Percentiles rank a stretch among this genome's conserved stretches.
Conservation (phyloP, 2,888 invertebrate genomes). For the Lochmaea crataegi region DNA sequence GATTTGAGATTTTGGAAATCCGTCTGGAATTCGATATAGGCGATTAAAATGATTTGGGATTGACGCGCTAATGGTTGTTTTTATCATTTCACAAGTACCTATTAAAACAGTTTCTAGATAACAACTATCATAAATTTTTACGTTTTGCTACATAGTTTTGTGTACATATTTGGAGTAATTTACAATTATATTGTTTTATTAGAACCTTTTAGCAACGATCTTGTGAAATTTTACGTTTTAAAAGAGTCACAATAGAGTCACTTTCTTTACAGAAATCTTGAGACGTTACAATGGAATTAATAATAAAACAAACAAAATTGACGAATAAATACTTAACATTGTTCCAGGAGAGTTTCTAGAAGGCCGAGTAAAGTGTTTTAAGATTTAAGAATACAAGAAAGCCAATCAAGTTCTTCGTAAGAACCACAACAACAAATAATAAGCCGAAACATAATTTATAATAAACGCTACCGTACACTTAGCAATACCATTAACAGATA, state of each 20-base stretch:
- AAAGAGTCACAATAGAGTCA: too few relatives aligned
- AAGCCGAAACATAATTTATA: constrained; percentile 25
- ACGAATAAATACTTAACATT: too few relatives aligned
- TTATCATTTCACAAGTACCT: constrained; percentile 15
- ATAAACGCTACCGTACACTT: constrained; percentile 33
- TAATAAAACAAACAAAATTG: too few relatives aligned
- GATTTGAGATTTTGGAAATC: constrained; percentile 22
- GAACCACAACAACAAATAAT: background rate
- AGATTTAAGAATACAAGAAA: background rate
- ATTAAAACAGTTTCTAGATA: constrained; percentile 12
- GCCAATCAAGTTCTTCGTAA: background rate
- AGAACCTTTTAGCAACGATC: too few relatives aligned
- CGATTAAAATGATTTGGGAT: constrained; percentile 4
- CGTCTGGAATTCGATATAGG: background rate
- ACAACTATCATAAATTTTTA: background rate
- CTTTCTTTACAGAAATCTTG: too few relatives aligned
- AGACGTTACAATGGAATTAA: too few relatives aligned
- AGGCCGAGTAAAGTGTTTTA: too few relatives aligned
- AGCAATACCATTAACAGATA: constrained; percentile 40
- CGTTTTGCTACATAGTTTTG: background rate
- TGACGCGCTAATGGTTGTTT: constrained; percentile 1
- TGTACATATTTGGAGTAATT: background rate
- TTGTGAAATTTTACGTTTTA: too few relatives aligned
- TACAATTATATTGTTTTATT: background rate
- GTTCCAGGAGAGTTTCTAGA: too few relatives aligned